Conservation (phyloP, 1,140 invertebrate genomes). For the Lordiphosa mommai region DNA sequence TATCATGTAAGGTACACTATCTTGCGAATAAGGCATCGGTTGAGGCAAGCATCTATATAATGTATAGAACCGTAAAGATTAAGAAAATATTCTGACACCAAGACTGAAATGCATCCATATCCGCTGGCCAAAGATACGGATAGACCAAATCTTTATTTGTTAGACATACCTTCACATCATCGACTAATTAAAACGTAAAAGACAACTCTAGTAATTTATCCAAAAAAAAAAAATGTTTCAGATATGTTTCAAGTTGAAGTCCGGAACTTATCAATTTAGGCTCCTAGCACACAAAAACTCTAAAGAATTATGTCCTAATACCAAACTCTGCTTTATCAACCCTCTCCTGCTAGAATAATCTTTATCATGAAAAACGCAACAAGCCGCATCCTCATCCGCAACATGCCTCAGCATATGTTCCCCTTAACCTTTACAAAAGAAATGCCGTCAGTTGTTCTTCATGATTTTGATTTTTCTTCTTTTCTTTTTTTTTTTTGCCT, state of each 20-base stretch:
- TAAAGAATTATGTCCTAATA: conserved; percentile 14
- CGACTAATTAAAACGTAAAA: no score
- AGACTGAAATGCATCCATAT: no score
- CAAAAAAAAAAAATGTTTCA: no score
- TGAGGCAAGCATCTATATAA: no score
- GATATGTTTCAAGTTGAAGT: background rate
- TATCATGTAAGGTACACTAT: no score
- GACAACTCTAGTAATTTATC: no score
- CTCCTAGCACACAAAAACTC: background rate
- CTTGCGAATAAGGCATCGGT: no score
- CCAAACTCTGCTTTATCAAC: conserved; percentile 15
- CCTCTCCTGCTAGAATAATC: conserved; percentile 40
- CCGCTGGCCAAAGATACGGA: no score
- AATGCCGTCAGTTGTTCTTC: conserved; percentile 59
- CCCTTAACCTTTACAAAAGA: conserved; percentile 31
- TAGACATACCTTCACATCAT: no score
- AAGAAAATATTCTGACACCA: no score
- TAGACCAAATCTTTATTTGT: no score
- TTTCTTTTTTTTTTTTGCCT: conserved; percentile 16
- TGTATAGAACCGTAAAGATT: no score
- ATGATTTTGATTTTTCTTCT: conserved; percentile 1
- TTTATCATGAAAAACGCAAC: conserved; percentile 51
- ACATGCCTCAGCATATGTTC: conserved; percentile 22
- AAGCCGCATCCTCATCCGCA: conserved; percentile 54
- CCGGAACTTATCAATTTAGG: conserved; percentile 8